Evolutionary conservation across 2,888 invertebrate genomes (phyloP).

Genomic region (Chirona hameri): DNA sequence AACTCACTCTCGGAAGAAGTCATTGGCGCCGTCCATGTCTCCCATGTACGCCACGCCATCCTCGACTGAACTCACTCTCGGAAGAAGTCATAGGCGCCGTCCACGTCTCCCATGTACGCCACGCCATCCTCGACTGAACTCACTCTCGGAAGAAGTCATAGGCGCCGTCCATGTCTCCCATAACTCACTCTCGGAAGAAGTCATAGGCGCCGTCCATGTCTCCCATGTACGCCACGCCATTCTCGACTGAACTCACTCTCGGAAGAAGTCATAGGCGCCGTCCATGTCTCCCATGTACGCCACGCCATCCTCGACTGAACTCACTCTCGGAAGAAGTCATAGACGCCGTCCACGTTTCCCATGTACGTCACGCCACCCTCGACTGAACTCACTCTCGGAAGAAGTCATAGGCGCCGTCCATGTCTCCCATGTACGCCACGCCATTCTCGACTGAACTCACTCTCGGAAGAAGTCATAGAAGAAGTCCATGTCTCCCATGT

Average conservation of each 20-base stretch:
- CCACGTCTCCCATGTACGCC: slow-evolving; percentile 72
- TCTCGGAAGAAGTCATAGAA: slow-evolving; percentile 74
- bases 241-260: slow-evolving; percentile 71
- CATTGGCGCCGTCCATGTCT: slow-evolving; percentile 68
- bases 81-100: slow-evolving; percentile 75
- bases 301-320: slow-evolving; percentile 72
- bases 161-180: slow-evolving; percentile 76
- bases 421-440: slow-evolving; percentile 74
- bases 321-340: slow-evolving; percentile 74
- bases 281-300: slow-evolving; percentile 73
- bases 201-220: slow-evolving; percentile 69
- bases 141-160: slow-evolving; percentile 75
- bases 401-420: slow-evolving; percentile 71
- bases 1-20: slow-evolving; percentile 74
- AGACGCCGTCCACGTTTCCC: slow-evolving; percentile 74
- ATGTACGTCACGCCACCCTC: slow-evolving; percentile 80
- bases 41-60: slow-evolving; percentile 81
- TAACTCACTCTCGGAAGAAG: slow-evolving; percentile 73
- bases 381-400: slow-evolving; percentile 68
- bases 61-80: slow-evolving; percentile 68
- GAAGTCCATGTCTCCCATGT: slow-evolving; percentile 70
- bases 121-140: slow-evolving; percentile 74
- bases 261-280: slow-evolving; percentile 75
- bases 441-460: slow-evolving; percentile 76
- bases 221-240: slow-evolving; percentile 76